Percentiles rank a stretch among this genome's conserved stretches.
Evolutionary conservation across 1,140 invertebrate species (phyloP).

Genomic region (Drosophila triauraria): DNA sequence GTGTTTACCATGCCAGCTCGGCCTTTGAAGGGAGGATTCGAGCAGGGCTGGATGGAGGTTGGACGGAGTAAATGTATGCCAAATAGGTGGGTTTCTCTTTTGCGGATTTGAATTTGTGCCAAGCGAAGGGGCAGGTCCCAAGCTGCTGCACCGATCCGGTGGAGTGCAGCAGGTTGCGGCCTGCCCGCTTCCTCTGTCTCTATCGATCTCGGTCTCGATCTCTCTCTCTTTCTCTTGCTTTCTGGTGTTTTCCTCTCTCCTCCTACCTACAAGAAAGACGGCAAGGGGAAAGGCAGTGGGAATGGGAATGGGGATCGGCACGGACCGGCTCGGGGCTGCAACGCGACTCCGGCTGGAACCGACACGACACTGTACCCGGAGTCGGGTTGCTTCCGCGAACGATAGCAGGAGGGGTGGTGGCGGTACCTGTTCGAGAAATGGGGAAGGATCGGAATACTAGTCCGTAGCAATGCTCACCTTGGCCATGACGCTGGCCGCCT

Average conservation of each 20-base stretch:
- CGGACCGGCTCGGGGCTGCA: not conserved
- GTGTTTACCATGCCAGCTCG: not conserved
- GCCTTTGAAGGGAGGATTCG: not conserved
- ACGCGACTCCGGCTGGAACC: conserved; percentile 3
- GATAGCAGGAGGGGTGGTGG: not conserved
- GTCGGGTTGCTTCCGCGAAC: conserved; percentile 5
- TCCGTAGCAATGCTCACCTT: conserved; percentile 65
- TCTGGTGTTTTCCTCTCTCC: not conserved
- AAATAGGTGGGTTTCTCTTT: conserved; percentile 20
- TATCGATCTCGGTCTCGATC: not conserved
- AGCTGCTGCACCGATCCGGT: conserved; percentile 8
- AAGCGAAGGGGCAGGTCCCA: conserved; percentile 10
- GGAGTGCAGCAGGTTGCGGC: conserved; percentile 30
- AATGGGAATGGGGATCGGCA: not conserved
- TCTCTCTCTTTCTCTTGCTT: not conserved
- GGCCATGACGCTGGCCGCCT: conserved; percentile 73
- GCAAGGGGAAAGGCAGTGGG: not conserved
- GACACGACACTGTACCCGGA: not conserved
- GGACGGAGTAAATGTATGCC: conserved; percentile 5
- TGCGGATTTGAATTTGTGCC: conserved; percentile 28
- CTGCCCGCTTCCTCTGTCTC: not conserved
- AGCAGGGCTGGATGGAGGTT: not conserved
- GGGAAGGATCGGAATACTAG: conserved; percentile 10
- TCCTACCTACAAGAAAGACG: conserved; percentile 18
- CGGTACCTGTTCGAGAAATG: conserved; percentile 4